phyloP scores from a whole-genome alignment of 2,797 vertebrate species.

The Gallinago stenura region DNA sequence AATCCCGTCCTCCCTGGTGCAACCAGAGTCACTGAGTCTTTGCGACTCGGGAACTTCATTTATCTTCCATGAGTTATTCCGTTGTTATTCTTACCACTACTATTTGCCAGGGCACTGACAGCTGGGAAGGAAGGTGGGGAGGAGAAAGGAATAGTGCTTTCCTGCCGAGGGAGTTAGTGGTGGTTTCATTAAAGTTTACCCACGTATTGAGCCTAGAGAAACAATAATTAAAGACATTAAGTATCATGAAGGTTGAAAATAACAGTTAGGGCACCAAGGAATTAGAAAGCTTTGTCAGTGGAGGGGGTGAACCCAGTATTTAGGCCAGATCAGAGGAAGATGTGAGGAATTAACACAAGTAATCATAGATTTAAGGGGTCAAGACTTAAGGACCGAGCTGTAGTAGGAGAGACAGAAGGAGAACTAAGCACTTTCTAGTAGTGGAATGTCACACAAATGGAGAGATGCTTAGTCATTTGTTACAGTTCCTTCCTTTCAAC shows the following conservation, averaged over 20 bases:
- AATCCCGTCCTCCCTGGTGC: conserved; percentile 9
- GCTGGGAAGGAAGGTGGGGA: not conserved
- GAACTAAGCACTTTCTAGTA: not conserved
- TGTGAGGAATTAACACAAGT: not conserved
- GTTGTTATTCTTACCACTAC: not conserved
- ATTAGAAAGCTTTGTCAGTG: not conserved
- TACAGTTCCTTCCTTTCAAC: not conserved
- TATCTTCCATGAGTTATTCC: not conserved
- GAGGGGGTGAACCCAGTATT: not conserved
- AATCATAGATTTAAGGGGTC: not conserved
- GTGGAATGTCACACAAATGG: not conserved
- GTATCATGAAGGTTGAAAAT: not conserved
- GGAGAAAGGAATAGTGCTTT: not conserved
- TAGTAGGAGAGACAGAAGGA: not conserved
- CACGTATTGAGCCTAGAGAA: not conserved
- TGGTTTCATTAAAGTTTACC: not conserved
- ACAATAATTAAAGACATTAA: not conserved
- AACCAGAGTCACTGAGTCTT: not conserved
- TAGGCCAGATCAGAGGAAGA: not conserved
- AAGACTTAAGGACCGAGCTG: not conserved
- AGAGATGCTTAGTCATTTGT: not conserved
- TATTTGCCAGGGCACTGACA: not conserved
- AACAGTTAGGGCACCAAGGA: not conserved
- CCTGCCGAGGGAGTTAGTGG: not conserved
- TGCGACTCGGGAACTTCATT: not conserved